Evolutionary conservation across 2,797 vertebrate genomes (phyloP).

Genomic region (Enteromius radiatus): DNA sequence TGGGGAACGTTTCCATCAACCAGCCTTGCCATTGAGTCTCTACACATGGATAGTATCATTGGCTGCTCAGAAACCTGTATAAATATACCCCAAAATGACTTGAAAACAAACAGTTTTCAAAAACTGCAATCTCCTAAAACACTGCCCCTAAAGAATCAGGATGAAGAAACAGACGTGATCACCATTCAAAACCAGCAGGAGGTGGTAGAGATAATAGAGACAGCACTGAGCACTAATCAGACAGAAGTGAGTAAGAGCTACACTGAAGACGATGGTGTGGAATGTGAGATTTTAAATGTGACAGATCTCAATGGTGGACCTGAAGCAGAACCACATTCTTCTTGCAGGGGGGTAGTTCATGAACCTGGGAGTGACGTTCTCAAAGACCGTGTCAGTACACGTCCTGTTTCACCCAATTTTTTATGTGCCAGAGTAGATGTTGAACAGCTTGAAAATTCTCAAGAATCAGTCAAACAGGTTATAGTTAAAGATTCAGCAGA

Average conservation of each 20-base stretch:
- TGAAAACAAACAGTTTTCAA: not conserved
- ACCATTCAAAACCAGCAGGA: constrained; percentile 21
- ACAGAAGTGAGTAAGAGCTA: not conserved
- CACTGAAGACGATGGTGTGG: not conserved
- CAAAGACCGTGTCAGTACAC: not conserved
- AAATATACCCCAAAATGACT: constrained; percentile 11
- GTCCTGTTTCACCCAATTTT: not conserved
- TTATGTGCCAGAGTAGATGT: not conserved
- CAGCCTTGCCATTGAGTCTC: not conserved
- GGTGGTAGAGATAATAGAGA: constrained; percentile 6
- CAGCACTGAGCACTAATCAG: not conserved
- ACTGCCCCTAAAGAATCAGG: not conserved
- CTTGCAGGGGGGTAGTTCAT: not conserved
- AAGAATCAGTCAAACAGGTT: not conserved
- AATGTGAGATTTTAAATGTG: not conserved
- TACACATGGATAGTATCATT: constrained; percentile 2
- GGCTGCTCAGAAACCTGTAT: constrained; percentile 6
- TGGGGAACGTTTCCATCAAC: not conserved
- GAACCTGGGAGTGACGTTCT: not conserved
- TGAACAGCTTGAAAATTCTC: constrained; percentile 15
- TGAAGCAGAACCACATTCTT: not conserved
- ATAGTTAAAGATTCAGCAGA: constrained; percentile 53
- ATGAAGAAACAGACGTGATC: constrained; percentile 2
- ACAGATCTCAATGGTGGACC: not conserved
- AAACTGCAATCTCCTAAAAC: not conserved